Evolutionary conservation across 2,113 vertebrate genomes (phyloP).

Genomic region (Paralichthys olivaceus): DNA sequence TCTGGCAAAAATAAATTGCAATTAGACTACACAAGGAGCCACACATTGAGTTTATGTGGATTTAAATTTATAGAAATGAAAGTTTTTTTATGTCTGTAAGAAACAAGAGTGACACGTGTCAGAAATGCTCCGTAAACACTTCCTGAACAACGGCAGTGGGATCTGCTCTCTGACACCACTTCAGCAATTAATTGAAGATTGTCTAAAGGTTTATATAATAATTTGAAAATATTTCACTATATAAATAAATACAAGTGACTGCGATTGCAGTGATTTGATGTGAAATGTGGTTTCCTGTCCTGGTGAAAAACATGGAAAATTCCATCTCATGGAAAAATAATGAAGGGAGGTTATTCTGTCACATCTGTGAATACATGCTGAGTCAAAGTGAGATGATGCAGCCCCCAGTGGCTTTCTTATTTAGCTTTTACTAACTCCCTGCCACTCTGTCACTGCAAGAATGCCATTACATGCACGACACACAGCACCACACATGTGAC

Average conservation of each 20-base stretch:
- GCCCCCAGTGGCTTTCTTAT: slow-evolving; percentile 59
- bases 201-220: neutral
- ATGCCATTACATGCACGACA: slow-evolving; percentile 36
- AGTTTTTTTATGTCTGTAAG: neutral
- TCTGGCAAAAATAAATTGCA: neutral
- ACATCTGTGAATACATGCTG: slow-evolving; percentile 60
- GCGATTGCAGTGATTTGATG: neutral
- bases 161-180: neutral
- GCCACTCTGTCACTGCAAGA: slow-evolving; percentile 40
- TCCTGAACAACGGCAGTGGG: neutral
- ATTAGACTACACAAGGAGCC: neutral
- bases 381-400: slow-evolving; percentile 48
- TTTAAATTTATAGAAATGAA: neutral
- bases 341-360: slow-evolving; percentile 33
- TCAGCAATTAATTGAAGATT: neutral
- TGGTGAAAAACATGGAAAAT: slow-evolving; percentile 28
- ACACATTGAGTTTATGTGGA: neutral
- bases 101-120: neutral
- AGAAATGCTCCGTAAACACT: neutral
- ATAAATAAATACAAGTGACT: neutral
- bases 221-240: neutral
- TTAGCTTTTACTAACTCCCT: slow-evolving; percentile 49
- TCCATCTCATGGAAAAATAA: slow-evolving; percentile 30
- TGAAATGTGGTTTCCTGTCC: slow-evolving; percentile 10
- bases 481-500: slow-evolving; percentile 23